Evolutionary conservation across 2,113 vertebrate species (phyloP).

Genomic region (Protobothrops mucrosquamatus): DNA sequence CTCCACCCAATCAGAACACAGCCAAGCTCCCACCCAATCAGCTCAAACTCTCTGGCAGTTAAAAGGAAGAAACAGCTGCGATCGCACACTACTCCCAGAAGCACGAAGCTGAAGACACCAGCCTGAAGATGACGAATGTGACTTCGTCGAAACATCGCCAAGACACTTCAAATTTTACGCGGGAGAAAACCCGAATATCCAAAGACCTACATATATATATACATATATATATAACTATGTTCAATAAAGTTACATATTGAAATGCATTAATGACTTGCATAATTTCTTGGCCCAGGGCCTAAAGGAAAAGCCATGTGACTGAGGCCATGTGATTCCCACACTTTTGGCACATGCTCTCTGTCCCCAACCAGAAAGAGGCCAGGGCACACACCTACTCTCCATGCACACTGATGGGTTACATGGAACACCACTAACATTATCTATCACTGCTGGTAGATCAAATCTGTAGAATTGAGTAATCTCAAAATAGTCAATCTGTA

Average conservation of each 20-base stretch:
- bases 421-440: not conserved
- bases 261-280: not conserved
- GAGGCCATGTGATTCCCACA: not conserved
- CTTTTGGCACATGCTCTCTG: not conserved
- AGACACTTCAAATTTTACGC: too few relatives aligned
- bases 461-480: not conserved
- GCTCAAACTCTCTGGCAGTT: too few relatives aligned
- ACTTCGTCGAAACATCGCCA: too few relatives aligned
- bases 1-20: too few relatives aligned
- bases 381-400: not conserved
- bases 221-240: not conserved
- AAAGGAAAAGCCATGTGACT: not conserved
- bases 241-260: not conserved
- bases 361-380: not conserved
- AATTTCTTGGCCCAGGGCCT: not conserved
- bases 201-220: too few relatives aligned
- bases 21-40: too few relatives aligned
- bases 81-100: too few relatives aligned
- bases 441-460: not conserved
- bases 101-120: too few relatives aligned
- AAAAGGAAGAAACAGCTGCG: too few relatives aligned
- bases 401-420: not conserved
- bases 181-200: too few relatives aligned
- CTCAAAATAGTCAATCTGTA: not conserved
- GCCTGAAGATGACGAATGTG: too few relatives aligned